Conservation (phyloP, 2,888 invertebrate genomes). For the Carabus problematicus region DNA sequence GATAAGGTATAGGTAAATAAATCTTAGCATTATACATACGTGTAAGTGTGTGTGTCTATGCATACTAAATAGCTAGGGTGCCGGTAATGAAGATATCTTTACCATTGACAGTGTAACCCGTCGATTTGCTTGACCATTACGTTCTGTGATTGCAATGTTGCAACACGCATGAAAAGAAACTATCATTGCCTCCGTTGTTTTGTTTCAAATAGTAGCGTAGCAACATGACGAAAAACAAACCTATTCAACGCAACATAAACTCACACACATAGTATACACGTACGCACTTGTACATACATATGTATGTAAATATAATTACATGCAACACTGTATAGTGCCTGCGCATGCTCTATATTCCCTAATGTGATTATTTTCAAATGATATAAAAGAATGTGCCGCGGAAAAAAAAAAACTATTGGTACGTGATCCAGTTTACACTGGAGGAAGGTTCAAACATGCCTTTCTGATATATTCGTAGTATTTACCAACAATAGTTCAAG, state of each 20-base stretch:
- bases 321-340: no score
- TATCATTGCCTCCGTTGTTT: slow-evolving; percentile 8
- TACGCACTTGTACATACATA: no score
- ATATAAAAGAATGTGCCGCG: neutral
- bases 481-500: slow-evolving; percentile 19
- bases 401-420: neutral
- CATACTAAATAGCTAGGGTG: neutral
- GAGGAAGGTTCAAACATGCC: slow-evolving; percentile 3
- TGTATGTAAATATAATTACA: no score
- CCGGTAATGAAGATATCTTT: slow-evolving; percentile 25
- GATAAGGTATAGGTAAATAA: no score
- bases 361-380: slow-evolving; percentile 1
- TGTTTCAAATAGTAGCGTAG: slow-evolving; percentile 15
- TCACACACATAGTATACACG: neutral
- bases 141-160: slow-evolving; percentile 29
- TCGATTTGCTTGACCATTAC: slow-evolving; percentile 32
- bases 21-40: neutral
- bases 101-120: slow-evolving; percentile 22
- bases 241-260: slow-evolving; percentile 19
- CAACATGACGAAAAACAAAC: slow-evolving; percentile 27
- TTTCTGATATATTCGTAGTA: slow-evolving; percentile 18
- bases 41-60: neutral
- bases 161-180: slow-evolving; percentile 27
- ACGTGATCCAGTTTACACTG: neutral
- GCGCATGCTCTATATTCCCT: no score